A percentile compares a stretch with the other conserved stretches of the same genome.
These are phyloP conservation scores for Sycobia sp. DNA, from an alignment of 1,140 invertebrate species.

Conservation along the genomic window DNA sequence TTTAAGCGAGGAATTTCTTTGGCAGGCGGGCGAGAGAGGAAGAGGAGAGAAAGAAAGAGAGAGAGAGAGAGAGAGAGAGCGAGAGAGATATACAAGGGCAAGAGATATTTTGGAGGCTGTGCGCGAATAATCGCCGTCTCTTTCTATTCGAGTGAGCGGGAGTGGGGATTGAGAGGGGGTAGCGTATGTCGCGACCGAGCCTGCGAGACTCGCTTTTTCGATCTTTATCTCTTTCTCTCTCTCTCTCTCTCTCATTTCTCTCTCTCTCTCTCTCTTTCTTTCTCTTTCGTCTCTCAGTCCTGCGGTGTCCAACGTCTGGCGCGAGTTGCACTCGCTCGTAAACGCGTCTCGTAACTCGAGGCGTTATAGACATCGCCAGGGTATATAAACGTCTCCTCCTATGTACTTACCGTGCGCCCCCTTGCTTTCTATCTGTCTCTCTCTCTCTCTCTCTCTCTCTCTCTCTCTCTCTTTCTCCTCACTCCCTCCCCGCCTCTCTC, in stretches of 20 bases:
- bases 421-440: conserved; percentile 20
- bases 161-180: too few relatives aligned
- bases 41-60: too few relatives aligned
- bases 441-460: too few relatives aligned
- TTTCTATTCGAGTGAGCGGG: too few relatives aligned
- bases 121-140: too few relatives aligned
- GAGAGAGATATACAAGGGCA: too few relatives aligned
- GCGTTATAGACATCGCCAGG: conserved; percentile 62
- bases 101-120: conserved; percentile 45
- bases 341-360: conserved; percentile 63
- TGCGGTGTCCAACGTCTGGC: conserved; percentile 48
- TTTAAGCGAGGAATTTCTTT: neutral
- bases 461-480: too few relatives aligned
- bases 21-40: neutral
- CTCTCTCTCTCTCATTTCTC: too few relatives aligned
- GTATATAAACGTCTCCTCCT: conserved; percentile 64
- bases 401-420: conserved; percentile 55
- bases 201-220: conserved; percentile 8
- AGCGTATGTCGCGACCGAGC: conserved; percentile 20
- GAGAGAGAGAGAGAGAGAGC: too few relatives aligned
- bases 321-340: conserved; percentile 60
- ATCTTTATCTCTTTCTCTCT: too few relatives aligned
- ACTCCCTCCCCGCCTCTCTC: neutral
- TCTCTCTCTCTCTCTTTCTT: too few relatives aligned
- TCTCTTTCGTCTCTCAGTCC: neutral